phyloP scores from a whole-genome alignment of 30 jellyfish, hydroid and myxozoan genomes.

The Aurelia sp. region DNA sequence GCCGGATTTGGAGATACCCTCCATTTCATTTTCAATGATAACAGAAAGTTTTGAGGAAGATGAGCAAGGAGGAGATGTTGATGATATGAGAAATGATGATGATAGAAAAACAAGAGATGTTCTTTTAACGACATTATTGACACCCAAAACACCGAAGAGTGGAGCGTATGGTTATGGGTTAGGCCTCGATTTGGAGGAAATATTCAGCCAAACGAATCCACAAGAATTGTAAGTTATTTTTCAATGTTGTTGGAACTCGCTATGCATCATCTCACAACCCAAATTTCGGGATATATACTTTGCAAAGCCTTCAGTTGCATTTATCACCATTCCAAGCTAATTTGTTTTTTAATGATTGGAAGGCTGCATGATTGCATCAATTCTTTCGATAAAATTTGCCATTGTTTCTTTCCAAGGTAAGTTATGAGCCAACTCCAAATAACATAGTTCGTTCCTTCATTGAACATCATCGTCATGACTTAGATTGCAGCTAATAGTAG shows the following conservation, averaged over 20 bases:
- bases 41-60: conserved; percentile 23
- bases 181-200: conserved; percentile 94
- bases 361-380: too few relatives aligned
- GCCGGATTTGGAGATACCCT: conserved; percentile 50
- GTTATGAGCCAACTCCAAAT: too few relatives aligned
- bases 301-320: too few relatives aligned
- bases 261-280: too few relatives aligned
- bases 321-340: too few relatives aligned
- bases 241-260: not conserved
- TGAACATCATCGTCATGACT: too few relatives aligned
- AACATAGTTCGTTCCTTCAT: too few relatives aligned
- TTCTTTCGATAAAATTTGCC: too few relatives aligned
- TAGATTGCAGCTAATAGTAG: too few relatives aligned
- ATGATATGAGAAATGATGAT: not conserved
- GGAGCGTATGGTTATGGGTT: conserved; percentile 99
- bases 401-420: too few relatives aligned
- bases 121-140: conserved; percentile 59
- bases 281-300: too few relatives aligned
- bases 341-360: too few relatives aligned
- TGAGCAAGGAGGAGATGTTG: not conserved
- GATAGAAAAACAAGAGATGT: conserved; percentile 42
- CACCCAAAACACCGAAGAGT: conserved; percentile 95
- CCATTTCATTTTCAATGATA: conserved; percentile 56
- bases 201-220: conserved; percentile 71
- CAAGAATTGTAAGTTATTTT: conserved; percentile 80